Evolutionary conservation across 2,888 invertebrate species (phyloP).

Genomic region (Troilus luridus): DNA sequence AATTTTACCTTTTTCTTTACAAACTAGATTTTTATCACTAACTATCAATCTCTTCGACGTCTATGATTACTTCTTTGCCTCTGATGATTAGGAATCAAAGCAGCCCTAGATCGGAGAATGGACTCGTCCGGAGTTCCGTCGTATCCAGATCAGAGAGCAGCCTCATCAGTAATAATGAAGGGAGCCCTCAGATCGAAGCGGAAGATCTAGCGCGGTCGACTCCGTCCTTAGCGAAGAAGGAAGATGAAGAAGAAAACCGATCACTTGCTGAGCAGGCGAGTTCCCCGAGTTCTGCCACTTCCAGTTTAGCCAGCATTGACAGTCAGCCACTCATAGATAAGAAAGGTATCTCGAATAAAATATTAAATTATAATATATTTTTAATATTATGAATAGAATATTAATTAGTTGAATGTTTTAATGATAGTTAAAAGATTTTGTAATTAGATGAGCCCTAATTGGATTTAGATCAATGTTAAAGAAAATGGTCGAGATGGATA

Average conservation of each 20-base stretch:
- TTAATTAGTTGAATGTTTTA: too few relatives aligned
- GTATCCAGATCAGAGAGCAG: constrained; percentile 51
- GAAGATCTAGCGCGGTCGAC: constrained; percentile 51
- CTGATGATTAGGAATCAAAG: constrained; percentile 25
- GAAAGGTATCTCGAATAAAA: constrained; percentile 22
- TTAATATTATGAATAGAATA: too few relatives aligned
- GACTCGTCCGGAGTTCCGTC: neutral
- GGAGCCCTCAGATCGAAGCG: neutral
- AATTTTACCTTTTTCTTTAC: neutral
- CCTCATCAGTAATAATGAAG: constrained; percentile 36
- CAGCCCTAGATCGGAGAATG: constrained; percentile 42
- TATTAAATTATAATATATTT: neutral
- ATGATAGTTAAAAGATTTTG: too few relatives aligned
- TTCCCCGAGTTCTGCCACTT: constrained; percentile 53
- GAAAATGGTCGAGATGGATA: too few relatives aligned
- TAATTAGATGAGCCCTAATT: too few relatives aligned
- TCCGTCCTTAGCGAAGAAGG: neutral
- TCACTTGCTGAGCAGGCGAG: constrained; percentile 26
- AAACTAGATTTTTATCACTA: neutral
- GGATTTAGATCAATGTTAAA: too few relatives aligned
- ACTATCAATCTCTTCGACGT: neutral
- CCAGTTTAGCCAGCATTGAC: constrained; percentile 61
- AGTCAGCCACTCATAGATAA: constrained; percentile 55
- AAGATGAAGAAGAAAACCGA: neutral
- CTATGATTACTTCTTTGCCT: neutral